These are phyloP conservation scores for Macrosiphum euphorbiae DNA, from an alignment of 2,888 invertebrate species.

Conservation along the genomic window DNA sequence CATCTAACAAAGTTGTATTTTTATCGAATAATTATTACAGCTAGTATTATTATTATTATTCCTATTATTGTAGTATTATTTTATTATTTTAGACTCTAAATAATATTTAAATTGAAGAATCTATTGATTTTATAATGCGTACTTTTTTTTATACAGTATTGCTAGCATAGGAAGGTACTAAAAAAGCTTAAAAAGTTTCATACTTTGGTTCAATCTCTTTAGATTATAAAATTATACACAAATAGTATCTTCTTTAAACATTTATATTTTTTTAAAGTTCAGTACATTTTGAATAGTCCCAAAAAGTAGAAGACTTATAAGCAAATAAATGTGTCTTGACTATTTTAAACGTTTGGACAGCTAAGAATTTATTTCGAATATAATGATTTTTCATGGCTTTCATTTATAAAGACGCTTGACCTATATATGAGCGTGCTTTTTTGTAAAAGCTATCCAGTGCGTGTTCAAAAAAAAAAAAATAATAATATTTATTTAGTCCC, in stretches of 20 bases:
- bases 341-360: not conserved
- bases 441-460: not conserved
- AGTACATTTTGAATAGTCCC: not conserved
- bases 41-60: not conserved
- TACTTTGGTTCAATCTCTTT: not conserved
- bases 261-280: not conserved
- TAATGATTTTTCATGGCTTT: not conserved
- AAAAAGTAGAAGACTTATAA: not conserved
- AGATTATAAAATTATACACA: not conserved
- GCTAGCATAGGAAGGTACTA: not conserved
- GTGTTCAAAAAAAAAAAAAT: not conserved
- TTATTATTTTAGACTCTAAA: not conserved
- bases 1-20: not conserved
- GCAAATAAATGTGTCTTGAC: not conserved
- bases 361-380: not conserved
- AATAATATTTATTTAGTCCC: not conserved
- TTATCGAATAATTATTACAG: not conserved
- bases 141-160: not conserved
- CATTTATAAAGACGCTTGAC: not conserved
- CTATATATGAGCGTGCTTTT: not conserved
- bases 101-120: not conserved
- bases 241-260: not conserved
- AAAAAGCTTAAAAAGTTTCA: not conserved
- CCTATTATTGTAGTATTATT: not conserved
- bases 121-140: not conserved